These are phyloP conservation scores for Eugnorisma glareosa DNA, from an alignment of 2,888 invertebrate genomes.

Conservation along the genomic window DNA sequence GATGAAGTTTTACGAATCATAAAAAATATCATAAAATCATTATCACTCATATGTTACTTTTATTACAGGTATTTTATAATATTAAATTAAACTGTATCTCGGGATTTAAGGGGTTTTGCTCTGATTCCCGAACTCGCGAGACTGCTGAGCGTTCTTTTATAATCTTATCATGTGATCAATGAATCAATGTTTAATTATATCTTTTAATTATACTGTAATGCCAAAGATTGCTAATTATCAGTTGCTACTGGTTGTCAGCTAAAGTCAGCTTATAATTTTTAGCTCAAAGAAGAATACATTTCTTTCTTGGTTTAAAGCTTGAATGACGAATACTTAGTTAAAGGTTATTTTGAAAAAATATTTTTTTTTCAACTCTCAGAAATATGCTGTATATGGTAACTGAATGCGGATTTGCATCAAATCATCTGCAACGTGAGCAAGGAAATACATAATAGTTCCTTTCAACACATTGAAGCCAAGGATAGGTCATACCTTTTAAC, in stretches of 20 bases:
- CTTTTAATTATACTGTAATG: neutral
- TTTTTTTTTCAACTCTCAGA: neutral
- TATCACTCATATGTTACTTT: slow-evolving; percentile 1
- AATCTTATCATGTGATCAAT: slow-evolving; percentile 16
- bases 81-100: neutral
- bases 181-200: slow-evolving; percentile 1
- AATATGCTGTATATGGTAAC: neutral
- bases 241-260: neutral
- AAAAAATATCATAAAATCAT: slow-evolving; percentile 49
- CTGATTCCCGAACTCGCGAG: slow-evolving; percentile 31
- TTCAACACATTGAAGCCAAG: slow-evolving; percentile 65
- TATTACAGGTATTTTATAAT: neutral
- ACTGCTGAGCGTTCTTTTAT: neutral
- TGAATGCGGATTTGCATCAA: slow-evolving; percentile 18
- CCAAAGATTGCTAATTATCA: neutral
- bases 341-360: neutral
- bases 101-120: slow-evolving; percentile 24
- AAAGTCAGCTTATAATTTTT: neutral
- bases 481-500: slow-evolving; percentile 63
- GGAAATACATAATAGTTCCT: slow-evolving; percentile 57
- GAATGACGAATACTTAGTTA: neutral
- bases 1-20: slow-evolving; percentile 52
- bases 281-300: neutral
- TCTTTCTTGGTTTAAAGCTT: neutral
- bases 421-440: slow-evolving; percentile 46